Percentiles rank a stretch among this genome's conserved stretches.
phyloP scores from a whole-genome alignment of 2,797 vertebrate species.

The Sternarchorhynchus goeldii region DNA sequence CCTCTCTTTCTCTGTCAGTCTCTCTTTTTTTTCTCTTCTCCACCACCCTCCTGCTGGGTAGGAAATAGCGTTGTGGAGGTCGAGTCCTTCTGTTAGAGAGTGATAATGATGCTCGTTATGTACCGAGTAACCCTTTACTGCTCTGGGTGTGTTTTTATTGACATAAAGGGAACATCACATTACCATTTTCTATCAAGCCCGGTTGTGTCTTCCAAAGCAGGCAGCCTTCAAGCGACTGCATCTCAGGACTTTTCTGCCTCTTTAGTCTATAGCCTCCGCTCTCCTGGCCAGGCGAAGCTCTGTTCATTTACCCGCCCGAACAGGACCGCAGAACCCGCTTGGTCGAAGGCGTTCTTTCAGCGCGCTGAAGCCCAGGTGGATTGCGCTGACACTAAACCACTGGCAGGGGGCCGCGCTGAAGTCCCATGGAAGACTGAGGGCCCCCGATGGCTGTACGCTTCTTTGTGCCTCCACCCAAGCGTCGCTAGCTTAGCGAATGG shows the following conservation, averaged over 20 bases:
- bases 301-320: no score
- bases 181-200: conserved; percentile 22
- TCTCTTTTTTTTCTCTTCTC: conserved; percentile 20
- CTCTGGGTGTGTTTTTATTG: conserved; percentile 41
- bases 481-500: conserved; percentile 9
- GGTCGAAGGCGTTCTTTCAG: no score
- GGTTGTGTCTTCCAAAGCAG: not conserved
- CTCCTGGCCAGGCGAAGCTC: no score
- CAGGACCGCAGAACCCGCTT: no score
- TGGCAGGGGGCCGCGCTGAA: no score
- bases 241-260: not conserved
- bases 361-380: no score
- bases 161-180: conserved; percentile 39
- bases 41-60: conserved; percentile 37
- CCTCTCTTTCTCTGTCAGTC: conserved; percentile 41
- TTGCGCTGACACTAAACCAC: no score
- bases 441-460: conserved; percentile 13
- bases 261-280: no score
- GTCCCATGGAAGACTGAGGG: not conserved
- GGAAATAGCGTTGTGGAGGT: conserved; percentile 44
- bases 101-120: conserved; percentile 53
- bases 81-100: conserved; percentile 44
- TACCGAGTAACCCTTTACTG: conserved; percentile 50
- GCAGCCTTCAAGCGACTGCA: not conserved
- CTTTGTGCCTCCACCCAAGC: conserved; percentile 24